Percentiles rank a stretch among this genome's conserved stretches.
phyloP scores from a whole-genome alignment of 2,888 invertebrate genomes.

The Pogonocherus hispidulus region DNA sequence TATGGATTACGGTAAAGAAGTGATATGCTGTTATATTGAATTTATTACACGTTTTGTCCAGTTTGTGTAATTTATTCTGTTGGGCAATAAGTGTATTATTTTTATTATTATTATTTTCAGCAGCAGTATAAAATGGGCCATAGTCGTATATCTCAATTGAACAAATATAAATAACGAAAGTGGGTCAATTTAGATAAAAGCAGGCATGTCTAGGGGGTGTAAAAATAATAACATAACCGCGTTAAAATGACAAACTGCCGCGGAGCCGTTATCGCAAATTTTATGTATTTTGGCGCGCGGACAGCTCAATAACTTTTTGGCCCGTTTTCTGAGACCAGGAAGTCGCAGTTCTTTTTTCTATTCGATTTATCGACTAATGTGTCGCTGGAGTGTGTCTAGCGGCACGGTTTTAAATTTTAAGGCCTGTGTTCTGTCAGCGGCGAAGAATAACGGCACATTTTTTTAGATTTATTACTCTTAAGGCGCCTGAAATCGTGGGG shows the following conservation, averaged over 20 bases:
- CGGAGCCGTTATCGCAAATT: background rate
- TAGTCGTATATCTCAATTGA: background rate
- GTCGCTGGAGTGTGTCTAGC: background rate
- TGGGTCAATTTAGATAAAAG: slow-evolving; percentile 18
- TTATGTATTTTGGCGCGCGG: slow-evolving; percentile 1
- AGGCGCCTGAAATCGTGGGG: too few species aligned
- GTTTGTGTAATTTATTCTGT: too few species aligned
- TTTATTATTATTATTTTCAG: too few species aligned
- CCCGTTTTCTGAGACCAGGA: background rate
- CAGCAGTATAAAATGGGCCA: background rate
- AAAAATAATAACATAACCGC: slow-evolving; percentile 18
- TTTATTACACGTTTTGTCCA: too few species aligned
- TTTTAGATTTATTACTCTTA: too few species aligned
- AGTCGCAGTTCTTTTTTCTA: background rate
- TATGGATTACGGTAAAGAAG: too few species aligned
- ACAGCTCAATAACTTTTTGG: background rate
- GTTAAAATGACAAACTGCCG: slow-evolving; percentile 4
- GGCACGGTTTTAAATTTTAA: background rate
- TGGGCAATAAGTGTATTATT: too few species aligned
- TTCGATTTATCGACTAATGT: background rate
- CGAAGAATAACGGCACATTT: too few species aligned
- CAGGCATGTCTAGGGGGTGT: background rate
- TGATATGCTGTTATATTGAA: too few species aligned
- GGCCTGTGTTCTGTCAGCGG: background rate
- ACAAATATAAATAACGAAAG: slow-evolving; percentile 1